phyloP scores from a whole-genome alignment of 2,797 vertebrate genomes.

The Acrossocheilus wenchowensis region DNA sequence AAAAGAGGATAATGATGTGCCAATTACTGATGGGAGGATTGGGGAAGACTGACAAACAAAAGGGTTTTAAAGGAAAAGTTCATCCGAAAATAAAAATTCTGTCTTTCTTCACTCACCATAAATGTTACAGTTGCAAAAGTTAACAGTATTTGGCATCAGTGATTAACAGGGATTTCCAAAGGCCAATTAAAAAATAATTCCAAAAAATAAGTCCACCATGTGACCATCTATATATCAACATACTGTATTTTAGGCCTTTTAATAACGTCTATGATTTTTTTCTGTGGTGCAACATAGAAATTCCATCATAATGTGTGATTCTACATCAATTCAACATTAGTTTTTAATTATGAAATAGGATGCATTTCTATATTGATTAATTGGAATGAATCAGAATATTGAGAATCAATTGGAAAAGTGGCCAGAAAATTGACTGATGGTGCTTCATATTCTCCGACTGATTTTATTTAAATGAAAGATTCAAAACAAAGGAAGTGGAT shows the following conservation, averaged over 20 bases:
- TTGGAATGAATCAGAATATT: neutral
- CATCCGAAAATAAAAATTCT: neutral
- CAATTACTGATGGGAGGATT: constrained; percentile 60
- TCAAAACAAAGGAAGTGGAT: neutral
- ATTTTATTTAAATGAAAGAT: neutral
- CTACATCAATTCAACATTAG: neutral
- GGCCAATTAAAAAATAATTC: neutral
- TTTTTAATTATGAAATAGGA: neutral
- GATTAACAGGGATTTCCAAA: neutral
- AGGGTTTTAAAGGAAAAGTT: constrained; percentile 57
- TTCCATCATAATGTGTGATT: neutral
- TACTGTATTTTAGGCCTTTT: neutral
- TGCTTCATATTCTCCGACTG: neutral
- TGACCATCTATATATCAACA: neutral
- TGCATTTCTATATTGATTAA: neutral
- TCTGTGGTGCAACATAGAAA: neutral
- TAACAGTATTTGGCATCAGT: neutral
- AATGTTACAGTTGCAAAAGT: neutral
- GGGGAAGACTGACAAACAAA: constrained; percentile 46
- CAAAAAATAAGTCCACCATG: neutral
- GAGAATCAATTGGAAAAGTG: neutral
- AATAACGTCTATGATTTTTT: neutral
- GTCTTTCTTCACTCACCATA: neutral
- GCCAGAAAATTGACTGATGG: neutral
- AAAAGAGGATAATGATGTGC: constrained; percentile 76